Evolutionary conservation across 2,113 vertebrate genomes (phyloP).

Genomic region (Capreolus pygargus): DNA sequence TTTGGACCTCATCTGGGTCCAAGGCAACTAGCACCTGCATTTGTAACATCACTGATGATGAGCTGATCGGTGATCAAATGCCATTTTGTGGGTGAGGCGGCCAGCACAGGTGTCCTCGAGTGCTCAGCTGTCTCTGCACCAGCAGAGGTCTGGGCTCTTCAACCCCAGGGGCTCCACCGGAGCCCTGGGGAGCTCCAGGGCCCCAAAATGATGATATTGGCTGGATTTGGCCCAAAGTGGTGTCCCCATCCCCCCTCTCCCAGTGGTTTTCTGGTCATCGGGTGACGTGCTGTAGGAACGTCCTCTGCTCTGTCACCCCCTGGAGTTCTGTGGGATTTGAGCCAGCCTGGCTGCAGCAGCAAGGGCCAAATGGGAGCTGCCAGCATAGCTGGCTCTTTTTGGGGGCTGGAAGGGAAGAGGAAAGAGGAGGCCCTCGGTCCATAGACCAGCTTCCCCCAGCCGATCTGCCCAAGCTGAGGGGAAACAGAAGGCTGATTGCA

Average conservation of each 20-base stretch:
- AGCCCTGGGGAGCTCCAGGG: neutral
- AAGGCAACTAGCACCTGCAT: neutral
- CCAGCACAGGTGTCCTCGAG: rapidly evolving
- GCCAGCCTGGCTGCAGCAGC: neutral
- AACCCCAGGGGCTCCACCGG: neutral
- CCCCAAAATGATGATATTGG: rapidly evolving
- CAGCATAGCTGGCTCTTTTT: too few species aligned
- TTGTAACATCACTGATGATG: rapidly evolving
- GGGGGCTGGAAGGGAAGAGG: neutral
- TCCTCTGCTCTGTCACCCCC: neutral
- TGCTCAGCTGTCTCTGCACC: neutral
- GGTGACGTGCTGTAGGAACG: neutral
- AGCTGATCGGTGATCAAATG: rapidly evolving
- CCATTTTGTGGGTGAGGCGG: rapidly evolving
- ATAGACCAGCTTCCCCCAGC: neutral
- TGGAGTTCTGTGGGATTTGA: neutral
- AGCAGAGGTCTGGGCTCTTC: neutral
- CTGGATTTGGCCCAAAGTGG: neutral
- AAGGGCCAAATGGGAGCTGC: neutral
- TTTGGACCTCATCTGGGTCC: neutral
- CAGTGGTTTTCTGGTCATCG: neutral
- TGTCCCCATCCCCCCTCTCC: neutral
- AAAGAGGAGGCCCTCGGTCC: neutral
- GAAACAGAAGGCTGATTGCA: neutral
- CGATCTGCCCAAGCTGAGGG: rapidly evolving